Evolutionary conservation across 2,797 vertebrate genomes (phyloP).

Genomic region (Schizopygopsis malacanthus): DNA sequence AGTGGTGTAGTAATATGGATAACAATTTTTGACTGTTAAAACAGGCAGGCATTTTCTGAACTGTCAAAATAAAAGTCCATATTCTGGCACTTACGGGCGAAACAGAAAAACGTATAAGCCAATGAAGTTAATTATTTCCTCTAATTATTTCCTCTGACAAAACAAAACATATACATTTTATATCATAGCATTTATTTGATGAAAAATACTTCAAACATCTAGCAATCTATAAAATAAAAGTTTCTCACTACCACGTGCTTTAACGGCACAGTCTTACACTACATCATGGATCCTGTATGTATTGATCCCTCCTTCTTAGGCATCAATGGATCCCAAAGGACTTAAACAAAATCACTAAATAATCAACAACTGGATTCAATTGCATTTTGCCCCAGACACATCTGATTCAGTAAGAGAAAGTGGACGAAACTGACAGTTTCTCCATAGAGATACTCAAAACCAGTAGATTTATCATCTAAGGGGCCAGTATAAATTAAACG

Average conservation of each 20-base stretch:
- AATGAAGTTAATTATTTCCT: background rate
- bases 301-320: constrained; percentile 17
- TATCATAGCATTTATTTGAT: background rate
- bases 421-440: background rate
- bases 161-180: background rate
- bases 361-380: background rate
- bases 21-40: background rate
- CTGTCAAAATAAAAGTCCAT: background rate
- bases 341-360: constrained; percentile 6
- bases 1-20: background rate
- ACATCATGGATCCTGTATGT: background rate
- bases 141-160: background rate
- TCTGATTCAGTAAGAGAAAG: background rate
- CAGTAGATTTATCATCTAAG: background rate
- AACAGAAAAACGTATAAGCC: background rate
- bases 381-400: background rate
- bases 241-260: background rate
- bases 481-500: background rate
- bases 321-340: background rate
- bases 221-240: background rate
- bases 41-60: background rate
- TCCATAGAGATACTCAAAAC: background rate
- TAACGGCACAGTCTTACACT: background rate
- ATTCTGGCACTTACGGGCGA: background rate
- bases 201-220: background rate